Base-by-base conservation (phyloP, 2,888 invertebrate species). In the Adelphocoris suturalis region DNA sequence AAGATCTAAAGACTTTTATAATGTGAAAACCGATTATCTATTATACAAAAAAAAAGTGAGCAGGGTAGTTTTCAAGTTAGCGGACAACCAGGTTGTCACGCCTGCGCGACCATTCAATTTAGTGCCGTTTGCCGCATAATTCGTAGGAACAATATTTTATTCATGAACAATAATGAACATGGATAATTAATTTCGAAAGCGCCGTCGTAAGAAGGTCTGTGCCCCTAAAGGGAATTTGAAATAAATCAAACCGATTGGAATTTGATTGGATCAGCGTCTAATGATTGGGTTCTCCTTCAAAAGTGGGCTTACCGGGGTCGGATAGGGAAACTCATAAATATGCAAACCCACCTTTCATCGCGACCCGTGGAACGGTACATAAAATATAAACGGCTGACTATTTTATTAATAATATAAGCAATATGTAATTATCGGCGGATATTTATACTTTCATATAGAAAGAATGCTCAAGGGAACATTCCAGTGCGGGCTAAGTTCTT, bases 281-380 rank as follows among this genome's bases (percentile, higher is more conserved):
- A 82, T 82, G 52, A 82, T 19, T n/a, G 48, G 81, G 23, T 37
- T 28, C 11, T 46, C 78, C 14, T 16, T 80, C 37, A 23, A 82
- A 48, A 85, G 55, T 28, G 61, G 85, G 61, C 61, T 28, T n/a
- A 28, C 27, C 11, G 23, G 61, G 61, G 28, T 85, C 61, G 85
- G 55, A 85, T 61, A 5, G 57, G 57, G 28, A 23, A 68, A 68
- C 85, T 85, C 61, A 85, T 85, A 57, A 85, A 85, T 85, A 85
- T 85, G 85, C 85, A 85, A 61, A 61, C n/a, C 57, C 3, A 57
- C 85, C 85, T 85, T 85, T 85, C 85, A 85, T 28, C 85, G 27
- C 82, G 61, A 85, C 61, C 61, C 19, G 61, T 19, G 28, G 28
- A 61, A 61, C 27, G 47, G 27, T 48, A 47, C 82, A 27, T 82